phyloP scores from a whole-genome alignment of 2,888 invertebrate species.

The Anthrax anthrax region DNA sequence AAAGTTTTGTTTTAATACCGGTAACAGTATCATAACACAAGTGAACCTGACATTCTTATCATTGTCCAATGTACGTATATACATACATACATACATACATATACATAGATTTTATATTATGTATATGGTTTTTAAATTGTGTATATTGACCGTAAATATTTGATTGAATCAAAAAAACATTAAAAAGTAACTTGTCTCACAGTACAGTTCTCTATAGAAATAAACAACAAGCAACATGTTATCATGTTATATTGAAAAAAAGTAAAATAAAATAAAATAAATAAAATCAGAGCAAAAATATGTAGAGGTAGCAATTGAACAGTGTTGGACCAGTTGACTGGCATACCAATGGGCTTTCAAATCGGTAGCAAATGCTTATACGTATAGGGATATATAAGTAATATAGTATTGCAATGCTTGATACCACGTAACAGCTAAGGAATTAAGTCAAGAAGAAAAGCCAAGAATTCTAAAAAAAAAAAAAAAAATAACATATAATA shows the following conservation, averaged over 20 bases:
- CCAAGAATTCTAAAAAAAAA: too few relatives aligned
- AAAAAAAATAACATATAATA: background rate
- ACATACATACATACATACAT: background rate
- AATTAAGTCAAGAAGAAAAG: too few relatives aligned
- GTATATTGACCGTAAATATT: conserved; percentile 5
- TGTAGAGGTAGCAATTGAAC: background rate
- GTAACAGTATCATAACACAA: background rate
- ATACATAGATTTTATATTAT: background rate
- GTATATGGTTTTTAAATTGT: too few relatives aligned
- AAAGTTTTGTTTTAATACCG: background rate
- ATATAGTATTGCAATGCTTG: too few relatives aligned
- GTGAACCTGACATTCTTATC: background rate
- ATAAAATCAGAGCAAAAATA: conserved; percentile 6
- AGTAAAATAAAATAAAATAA: background rate
- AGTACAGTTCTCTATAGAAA: too few relatives aligned
- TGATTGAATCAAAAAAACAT: conserved; percentile 2
- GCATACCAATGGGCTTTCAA: conserved; percentile 4
- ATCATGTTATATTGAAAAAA: too few relatives aligned
- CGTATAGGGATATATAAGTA: background rate
- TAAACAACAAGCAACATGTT: too few relatives aligned
- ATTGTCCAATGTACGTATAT: background rate
- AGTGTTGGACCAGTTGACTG: conserved; percentile 2
- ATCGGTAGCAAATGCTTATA: background rate
- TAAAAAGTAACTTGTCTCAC: conserved; percentile 6
- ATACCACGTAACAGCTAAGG: too few relatives aligned